Percentiles rank a stretch among this genome's conserved stretches.
These are phyloP conservation scores for Halcyon leucocephala DNA, from an alignment of 2,797 vertebrate species.

Conservation along the genomic window DNA sequence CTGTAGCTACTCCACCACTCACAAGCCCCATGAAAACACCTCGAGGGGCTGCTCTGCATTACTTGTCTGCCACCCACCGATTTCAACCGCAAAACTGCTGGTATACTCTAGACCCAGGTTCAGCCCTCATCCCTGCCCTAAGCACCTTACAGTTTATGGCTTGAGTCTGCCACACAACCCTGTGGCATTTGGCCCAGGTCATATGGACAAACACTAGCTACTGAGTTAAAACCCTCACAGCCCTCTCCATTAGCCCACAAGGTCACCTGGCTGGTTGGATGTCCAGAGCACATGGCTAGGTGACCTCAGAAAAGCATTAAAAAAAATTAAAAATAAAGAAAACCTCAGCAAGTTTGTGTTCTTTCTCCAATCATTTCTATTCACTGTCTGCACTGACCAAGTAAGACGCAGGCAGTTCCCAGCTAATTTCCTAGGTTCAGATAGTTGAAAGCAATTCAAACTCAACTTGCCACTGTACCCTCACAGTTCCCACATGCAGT, in stretches of 20 bases:
- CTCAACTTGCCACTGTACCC: background rate
- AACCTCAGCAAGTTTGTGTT: background rate
- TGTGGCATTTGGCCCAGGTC: background rate
- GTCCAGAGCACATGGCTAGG: background rate
- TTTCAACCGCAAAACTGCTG: background rate
- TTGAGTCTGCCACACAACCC: background rate
- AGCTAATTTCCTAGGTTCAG: background rate
- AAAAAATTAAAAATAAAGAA: background rate
- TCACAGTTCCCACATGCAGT: conserved; percentile 5
- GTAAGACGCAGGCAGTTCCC: background rate
- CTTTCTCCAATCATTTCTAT: background rate
- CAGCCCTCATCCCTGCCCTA: background rate
- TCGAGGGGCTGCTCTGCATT: background rate
- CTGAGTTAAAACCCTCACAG: background rate
- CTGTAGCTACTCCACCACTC: background rate
- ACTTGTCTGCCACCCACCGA: background rate
- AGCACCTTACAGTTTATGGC: background rate
- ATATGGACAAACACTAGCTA: background rate
- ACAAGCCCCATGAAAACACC: background rate
- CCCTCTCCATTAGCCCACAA: background rate
- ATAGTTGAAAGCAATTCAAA: background rate
- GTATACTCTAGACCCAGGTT: background rate
- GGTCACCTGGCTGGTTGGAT: background rate
- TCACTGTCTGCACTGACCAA: background rate
- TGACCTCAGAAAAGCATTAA: background rate